Conservation (phyloP, 1,140 invertebrate genomes). For the Monochamus saltuarius region DNA sequence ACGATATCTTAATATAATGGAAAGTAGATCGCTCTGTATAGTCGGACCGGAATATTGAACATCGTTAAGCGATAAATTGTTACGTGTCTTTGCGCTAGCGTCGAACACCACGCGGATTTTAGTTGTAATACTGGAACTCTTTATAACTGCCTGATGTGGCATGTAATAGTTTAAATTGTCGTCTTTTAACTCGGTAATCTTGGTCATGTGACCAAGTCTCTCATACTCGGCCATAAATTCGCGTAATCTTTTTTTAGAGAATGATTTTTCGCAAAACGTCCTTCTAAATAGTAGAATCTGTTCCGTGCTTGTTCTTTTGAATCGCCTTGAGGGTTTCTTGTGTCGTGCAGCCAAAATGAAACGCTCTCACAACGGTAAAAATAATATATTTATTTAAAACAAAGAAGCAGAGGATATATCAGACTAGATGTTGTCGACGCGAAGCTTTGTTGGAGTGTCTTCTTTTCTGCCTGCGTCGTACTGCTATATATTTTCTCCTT, state of each 20-base stretch:
- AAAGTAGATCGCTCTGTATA: conserved; percentile 35
- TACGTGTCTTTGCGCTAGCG: conserved; percentile 39
- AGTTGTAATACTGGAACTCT: conserved; percentile 41
- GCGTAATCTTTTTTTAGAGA: conserved; percentile 14
- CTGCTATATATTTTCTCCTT: too few relatives aligned
- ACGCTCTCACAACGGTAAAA: too few relatives aligned
- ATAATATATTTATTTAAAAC: too few relatives aligned
- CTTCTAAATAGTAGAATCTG: conserved; percentile 9
- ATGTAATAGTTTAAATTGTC: conserved; percentile 27
- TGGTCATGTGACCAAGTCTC: conserved; percentile 18
- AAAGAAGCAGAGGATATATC: too few relatives aligned
- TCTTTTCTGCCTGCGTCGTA: too few relatives aligned
- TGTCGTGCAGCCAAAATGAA: too few relatives aligned
- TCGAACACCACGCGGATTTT: conserved; percentile 49
- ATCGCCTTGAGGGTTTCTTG: too few relatives aligned
- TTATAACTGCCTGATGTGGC: conserved; percentile 52
- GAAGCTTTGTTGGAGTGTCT: too few relatives aligned
- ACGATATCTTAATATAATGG: conserved; percentile 51
- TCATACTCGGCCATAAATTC: conserved; percentile 21
- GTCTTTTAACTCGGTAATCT: background rate
- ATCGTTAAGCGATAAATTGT: conserved; percentile 37
- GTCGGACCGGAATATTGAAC: conserved; percentile 34
- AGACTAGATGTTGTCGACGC: too few relatives aligned
- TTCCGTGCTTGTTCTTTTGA: conserved; percentile 4
- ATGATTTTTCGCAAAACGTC: conserved; percentile 17